Evolutionary conservation across 2,888 invertebrate genomes (phyloP), one percentile per base, ranked within the genome.

Genomic region (Julus scandinavius): DNA sequence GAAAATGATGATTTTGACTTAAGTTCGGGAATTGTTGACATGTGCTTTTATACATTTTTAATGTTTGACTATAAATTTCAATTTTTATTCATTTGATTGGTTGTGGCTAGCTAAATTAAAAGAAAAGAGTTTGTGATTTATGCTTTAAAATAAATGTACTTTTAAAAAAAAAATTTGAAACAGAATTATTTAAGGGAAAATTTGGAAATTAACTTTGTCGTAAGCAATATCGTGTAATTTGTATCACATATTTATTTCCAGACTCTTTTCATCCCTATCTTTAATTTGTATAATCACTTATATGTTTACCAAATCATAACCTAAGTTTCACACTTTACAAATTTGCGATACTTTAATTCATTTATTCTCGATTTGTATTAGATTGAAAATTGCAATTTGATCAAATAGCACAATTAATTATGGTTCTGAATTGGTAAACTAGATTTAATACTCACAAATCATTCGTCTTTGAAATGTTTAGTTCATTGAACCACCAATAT

Each of bases 261-360:
- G 29, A 29, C 80, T 80, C 80, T 80, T 63, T 80, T 80, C 38
- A 80, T 80, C 29, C 11, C 38, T 38, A 15, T 15, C 38, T 38
- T 38, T 13, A 29, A 9, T 13, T 80, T 38, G 38, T 0, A 45
- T 45, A 5, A 45, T 45, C 41, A 6, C 6, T 45, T 45, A 38
- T 38, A 15, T 13, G 80, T 80, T 80, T 80, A 80, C 80, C 80
- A 80, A 80, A 13, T 80, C 38, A 80, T 13, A 80, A 80, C 38
- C 41, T 13, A 38, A 2, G 13, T 9, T 80, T 2, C 29, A n/a
- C 11, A n/a, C 29, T 72, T 72, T 72, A 9, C 6, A 72, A 72
- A 29, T 72, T 29, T 1, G 1, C 9, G 29, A 29, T 4, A 20
- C n/a, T n/a, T n/a, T 72, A 29, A 2, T 29, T 72, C 29, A 13